Base-by-base conservation (phyloP, 2,888 invertebrate genomes). In the Stomorhina lunata region DNA sequence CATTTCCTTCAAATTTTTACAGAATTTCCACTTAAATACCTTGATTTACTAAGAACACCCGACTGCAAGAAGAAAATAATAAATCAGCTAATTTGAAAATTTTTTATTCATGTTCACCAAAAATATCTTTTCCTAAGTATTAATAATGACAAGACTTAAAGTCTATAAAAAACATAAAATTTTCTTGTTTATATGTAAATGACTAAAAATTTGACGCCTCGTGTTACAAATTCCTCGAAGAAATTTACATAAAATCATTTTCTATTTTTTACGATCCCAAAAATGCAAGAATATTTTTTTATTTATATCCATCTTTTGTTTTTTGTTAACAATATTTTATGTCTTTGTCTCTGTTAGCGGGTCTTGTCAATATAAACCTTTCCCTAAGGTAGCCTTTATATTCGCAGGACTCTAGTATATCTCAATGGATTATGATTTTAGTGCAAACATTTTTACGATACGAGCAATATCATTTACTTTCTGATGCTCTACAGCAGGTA, bases 191-290 rank as follows among this genome's bases (percentile, higher is more conserved):
- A 72, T 79, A 72, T 29, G 29, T 59, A 72, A 66, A n/a, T n/a
- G n/a, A n/a, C n/a, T n/a, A n/a, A n/a, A n/a, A n/a, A n/a, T n/a
- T n/a, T n/a, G n/a, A n/a, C n/a, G n/a, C n/a, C n/a, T n/a, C n/a
- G n/a, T n/a, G n/a, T n/a, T n/a, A n/a, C 50, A 72, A 79, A 79
- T 59, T 50, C 59, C 59, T 73, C 50, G 57, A 40, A 57, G 59
- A 43, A 77, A 53, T 53, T 73, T 27, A 34, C 73, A 73, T 73
- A 63, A 29, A 53, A 65, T 32, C 9, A 61, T 61, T 53, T 53
- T 61, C 17, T 68, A 40, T 61, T 68, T 76, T 61, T 65, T 65
- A 65, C 48, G 65, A 65, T 29, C 32, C 32, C 27, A 20, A 61
- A 15, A 37, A 34, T 32, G 10, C 12, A 57, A 29, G 2, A 66